Conservation (phyloP, 2,797 vertebrate genomes). For the Xenops minutus region DNA sequence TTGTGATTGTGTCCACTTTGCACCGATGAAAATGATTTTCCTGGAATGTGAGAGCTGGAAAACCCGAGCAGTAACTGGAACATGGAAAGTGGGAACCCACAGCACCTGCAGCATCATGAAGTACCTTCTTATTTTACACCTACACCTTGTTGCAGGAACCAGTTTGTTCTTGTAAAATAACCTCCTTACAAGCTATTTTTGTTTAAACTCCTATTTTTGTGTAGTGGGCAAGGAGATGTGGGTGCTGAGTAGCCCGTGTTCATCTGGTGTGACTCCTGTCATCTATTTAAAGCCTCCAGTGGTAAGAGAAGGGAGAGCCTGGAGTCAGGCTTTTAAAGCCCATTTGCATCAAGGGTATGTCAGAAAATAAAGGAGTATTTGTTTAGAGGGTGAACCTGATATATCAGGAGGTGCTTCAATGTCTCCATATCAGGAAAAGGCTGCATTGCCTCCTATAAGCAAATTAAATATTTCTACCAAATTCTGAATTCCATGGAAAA, state of each 20-base stretch:
- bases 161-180: background rate
- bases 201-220: background rate
- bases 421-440: rapidly evolving
- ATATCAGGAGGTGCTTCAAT: rapidly evolving
- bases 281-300: background rate
- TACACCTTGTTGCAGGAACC: background rate
- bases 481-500: background rate
- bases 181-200: rapidly evolving
- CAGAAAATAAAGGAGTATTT: background rate
- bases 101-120: background rate
- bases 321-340: background rate
- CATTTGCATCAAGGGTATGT: background rate
- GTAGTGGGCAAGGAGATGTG: background rate
- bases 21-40: background rate
- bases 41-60: background rate
- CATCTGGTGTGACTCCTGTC: background rate
- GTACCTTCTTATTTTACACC: background rate
- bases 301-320: background rate
- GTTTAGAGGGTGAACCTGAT: rapidly evolving
- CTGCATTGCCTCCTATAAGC: rapidly evolving
- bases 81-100: rapidly evolving
- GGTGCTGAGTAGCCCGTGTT: background rate
- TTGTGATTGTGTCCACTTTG: background rate
- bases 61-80: background rate
- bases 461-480: background rate